A percentile compares a stretch with the other conserved stretches of the same genome.
These are phyloP conservation scores for Mastigias papua DNA, from an alignment of 30 jellyfish, hydroid and myxozoan species.

Conservation along the genomic window DNA sequence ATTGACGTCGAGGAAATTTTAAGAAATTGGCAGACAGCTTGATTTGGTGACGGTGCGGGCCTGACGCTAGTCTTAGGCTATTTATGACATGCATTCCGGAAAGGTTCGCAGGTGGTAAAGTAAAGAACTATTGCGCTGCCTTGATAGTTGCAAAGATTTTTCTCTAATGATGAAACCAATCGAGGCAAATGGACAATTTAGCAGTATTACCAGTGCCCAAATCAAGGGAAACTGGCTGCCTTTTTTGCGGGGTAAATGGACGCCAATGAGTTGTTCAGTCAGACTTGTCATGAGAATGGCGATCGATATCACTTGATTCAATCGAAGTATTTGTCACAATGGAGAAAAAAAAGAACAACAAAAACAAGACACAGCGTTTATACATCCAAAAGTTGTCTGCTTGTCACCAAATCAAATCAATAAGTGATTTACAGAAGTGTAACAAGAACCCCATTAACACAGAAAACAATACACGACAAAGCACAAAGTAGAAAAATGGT, in stretches of 20 bases:
- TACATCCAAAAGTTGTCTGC: slow-evolving; percentile 25
- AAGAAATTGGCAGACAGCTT: not conserved
- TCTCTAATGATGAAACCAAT: no score
- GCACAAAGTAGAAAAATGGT: not conserved
- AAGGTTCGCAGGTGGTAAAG: no score
- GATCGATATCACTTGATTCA: not conserved
- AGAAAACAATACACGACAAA: slow-evolving; percentile 11
- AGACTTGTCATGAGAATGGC: no score
- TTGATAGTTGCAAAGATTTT: no score
- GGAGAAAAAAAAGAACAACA: not conserved
- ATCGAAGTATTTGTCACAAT: no score
- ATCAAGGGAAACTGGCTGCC: no score
- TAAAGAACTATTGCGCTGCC: no score
- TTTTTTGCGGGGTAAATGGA: no score
- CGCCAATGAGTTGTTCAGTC: no score
- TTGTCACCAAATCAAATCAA: slow-evolving; percentile 28
- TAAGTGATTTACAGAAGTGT: slow-evolving; percentile 2
- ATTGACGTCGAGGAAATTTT: not conserved
- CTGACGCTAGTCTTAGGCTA: not conserved
- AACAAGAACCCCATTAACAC: not conserved
- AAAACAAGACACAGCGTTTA: slow-evolving; percentile 22
- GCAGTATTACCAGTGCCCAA: no score
- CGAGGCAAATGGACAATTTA: no score
- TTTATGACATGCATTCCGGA: no score
- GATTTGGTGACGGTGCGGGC: slow-evolving; percentile 16